Conservation (phyloP, 2,888 invertebrate genomes). For the Philopedon plagiatum region DNA sequence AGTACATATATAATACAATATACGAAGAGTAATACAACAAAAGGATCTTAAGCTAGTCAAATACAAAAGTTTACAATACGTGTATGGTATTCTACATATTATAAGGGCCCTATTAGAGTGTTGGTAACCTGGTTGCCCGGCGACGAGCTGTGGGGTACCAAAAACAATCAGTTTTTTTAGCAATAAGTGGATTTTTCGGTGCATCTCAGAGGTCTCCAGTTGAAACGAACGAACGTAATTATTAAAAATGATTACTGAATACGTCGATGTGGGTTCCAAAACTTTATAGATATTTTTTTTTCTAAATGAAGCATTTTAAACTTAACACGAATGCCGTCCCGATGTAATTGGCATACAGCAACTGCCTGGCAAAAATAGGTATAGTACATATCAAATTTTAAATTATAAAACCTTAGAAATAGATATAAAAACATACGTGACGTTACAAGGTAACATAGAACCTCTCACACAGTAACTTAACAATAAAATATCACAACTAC, state of each 20-base stretch:
- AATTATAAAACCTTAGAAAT: too few species aligned
- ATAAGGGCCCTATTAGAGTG: slow-evolving; percentile 52
- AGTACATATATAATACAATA: slow-evolving; percentile 7
- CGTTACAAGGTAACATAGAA: too few species aligned
- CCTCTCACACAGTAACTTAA: too few species aligned
- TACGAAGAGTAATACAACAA: slow-evolving; percentile 54
- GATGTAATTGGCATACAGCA: too few species aligned
- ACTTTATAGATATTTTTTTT: too few species aligned
- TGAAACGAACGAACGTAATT: background rate
- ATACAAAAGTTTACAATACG: slow-evolving; percentile 7
- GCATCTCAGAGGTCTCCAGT: background rate
- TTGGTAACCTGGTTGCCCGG: slow-evolving; percentile 55
- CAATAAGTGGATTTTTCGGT: slow-evolving; percentile 1
- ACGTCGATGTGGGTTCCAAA: background rate
- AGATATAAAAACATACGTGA: too few species aligned
- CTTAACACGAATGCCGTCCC: too few species aligned
- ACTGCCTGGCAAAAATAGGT: too few species aligned
- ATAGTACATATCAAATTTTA: too few species aligned
- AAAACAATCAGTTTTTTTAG: slow-evolving; percentile 62
- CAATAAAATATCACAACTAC: too few species aligned
- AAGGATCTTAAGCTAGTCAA: slow-evolving; percentile 51
- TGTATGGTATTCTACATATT: slow-evolving; percentile 6
- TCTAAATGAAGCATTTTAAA: too few species aligned
- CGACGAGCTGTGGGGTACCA: slow-evolving; percentile 68
- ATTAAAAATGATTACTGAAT: background rate